Evolutionary conservation across 2,888 invertebrate species (phyloP).

Genomic region (Sisyra nigra): DNA sequence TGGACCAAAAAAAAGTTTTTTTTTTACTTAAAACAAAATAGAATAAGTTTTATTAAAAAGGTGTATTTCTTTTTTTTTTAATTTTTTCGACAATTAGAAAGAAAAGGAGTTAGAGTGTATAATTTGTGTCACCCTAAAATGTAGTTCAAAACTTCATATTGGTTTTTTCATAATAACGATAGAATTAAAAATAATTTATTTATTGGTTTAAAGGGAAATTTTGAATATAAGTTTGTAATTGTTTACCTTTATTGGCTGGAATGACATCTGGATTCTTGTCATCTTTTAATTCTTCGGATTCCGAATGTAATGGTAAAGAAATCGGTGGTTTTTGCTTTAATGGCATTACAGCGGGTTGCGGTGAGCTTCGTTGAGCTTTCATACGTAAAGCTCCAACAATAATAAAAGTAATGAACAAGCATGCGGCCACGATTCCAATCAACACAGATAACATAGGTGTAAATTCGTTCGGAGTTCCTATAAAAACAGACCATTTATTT

Average conservation of each 20-base stretch:
- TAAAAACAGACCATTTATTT: slow-evolving; percentile 12
- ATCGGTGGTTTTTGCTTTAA: slow-evolving; percentile 50
- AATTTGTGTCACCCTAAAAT: too few species aligned
- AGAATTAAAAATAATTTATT: too few species aligned
- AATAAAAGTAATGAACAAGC: slow-evolving; percentile 46
- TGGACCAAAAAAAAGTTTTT: too few species aligned
- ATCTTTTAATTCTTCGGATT: slow-evolving; percentile 55
- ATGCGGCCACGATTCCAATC: slow-evolving; percentile 49
- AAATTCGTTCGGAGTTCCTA: slow-evolving; percentile 33
- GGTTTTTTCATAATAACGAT: too few species aligned
- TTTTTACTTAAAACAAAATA: too few species aligned
- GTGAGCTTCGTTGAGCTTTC: slow-evolving; percentile 34
- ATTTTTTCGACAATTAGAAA: too few species aligned
- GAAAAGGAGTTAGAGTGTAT: too few species aligned
- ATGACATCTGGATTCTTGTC: slow-evolving; percentile 84
- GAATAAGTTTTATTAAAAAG: too few species aligned
- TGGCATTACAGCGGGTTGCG: slow-evolving; percentile 35
- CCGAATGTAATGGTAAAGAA: slow-evolving; percentile 41
- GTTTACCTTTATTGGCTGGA: slow-evolving; percentile 68
- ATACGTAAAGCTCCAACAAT: slow-evolving; percentile 44
- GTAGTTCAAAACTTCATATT: too few species aligned
- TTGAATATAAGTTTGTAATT: too few species aligned
- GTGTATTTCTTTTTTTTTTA: too few species aligned
- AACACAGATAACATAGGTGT: slow-evolving; percentile 45
- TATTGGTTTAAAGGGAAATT: too few species aligned